A percentile compares a stretch with the other conserved stretches of the same genome.
These are phyloP conservation scores for Clangula hyemalis DNA, from an alignment of 2,797 vertebrate species.

Conservation along the genomic window DNA sequence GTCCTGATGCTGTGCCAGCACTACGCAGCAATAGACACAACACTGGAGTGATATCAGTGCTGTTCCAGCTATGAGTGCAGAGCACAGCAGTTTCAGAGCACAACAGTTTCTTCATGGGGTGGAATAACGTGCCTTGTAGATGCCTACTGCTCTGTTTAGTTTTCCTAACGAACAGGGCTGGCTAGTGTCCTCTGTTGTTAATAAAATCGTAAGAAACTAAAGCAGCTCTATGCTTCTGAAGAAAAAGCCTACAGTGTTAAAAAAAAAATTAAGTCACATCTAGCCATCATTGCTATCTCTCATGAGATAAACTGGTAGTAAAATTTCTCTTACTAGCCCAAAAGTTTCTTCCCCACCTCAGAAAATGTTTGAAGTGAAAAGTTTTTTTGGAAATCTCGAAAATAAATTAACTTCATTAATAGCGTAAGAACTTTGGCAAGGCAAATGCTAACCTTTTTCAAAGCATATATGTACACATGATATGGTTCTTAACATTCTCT, in stretches of 20 bases:
- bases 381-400: constrained; percentile 15
- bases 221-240: neutral
- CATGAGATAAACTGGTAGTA: neutral
- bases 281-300: neutral
- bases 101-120: neutral
- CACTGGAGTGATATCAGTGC: no score
- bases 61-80: no score
- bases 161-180: neutral
- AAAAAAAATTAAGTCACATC: neutral
- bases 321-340: neutral
- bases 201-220: neutral
- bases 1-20: no score
- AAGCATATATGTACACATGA: constrained; percentile 19
- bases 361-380: neutral
- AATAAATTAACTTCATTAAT: constrained; percentile 2
- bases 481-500: constrained; percentile 27
- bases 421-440: constrained; percentile 4
- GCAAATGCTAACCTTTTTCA: constrained; percentile 61
- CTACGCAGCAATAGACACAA: no score
- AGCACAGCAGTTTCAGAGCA: no score
- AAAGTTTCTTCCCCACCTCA: neutral
- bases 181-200: neutral
- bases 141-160: neutral
- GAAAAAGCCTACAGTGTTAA: neutral
- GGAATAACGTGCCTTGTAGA: neutral